phyloP scores from a whole-genome alignment of 2,888 invertebrate genomes.

The Pteria penguin region DNA sequence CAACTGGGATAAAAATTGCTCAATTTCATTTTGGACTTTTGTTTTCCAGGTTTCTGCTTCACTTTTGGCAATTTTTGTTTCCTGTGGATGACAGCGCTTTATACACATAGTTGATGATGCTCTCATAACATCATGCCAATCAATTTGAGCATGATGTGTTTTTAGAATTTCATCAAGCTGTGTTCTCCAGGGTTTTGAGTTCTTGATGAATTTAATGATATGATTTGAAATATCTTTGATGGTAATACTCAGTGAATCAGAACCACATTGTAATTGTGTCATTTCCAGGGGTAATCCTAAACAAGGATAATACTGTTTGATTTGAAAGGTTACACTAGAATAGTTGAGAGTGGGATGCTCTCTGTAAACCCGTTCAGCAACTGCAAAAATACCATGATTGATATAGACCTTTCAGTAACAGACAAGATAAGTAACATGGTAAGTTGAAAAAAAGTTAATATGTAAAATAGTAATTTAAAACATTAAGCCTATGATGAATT shows the following conservation, averaged over 20 bases:
- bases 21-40: not conserved
- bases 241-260: not conserved
- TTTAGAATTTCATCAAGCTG: not conserved
- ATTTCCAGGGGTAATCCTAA: conserved; percentile 6
- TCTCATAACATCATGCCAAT: not conserved
- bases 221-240: not conserved
- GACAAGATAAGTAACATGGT: too few species aligned
- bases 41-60: conserved; percentile 18
- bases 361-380: conserved; percentile 3
- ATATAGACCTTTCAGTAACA: too few species aligned
- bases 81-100: not conserved
- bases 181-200: not conserved
- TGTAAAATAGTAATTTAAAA: too few species aligned
- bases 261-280: not conserved
- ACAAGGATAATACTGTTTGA: not conserved
- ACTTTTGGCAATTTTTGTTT: not conserved
- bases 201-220: not conserved
- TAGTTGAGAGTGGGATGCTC: not conserved
- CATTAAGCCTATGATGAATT: too few species aligned
- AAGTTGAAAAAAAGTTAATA: too few species aligned
- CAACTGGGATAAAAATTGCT: not conserved
- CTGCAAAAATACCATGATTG: not conserved
- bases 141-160: not conserved
- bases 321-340: not conserved
- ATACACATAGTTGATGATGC: not conserved